Conservation (phyloP, 2,888 invertebrate genomes). For the Epirrhoe tristata region DNA sequence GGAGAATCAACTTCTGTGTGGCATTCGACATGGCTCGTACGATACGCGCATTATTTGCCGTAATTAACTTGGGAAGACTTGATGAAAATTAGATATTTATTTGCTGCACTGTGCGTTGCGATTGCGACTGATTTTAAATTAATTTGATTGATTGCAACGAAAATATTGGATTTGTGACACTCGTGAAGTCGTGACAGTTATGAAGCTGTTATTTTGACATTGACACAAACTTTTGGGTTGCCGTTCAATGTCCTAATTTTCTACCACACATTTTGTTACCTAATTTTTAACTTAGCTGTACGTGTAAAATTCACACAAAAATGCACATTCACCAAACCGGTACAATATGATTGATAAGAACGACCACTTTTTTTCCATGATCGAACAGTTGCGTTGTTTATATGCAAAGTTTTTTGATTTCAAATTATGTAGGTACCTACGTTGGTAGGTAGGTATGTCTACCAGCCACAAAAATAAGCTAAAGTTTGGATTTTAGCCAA, state of each 20-base stretch:
- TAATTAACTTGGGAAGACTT: constrained; percentile 2
- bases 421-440: no score
- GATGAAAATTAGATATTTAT: constrained; percentile 8
- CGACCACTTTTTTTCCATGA: no score
- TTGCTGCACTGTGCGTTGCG: constrained; percentile 23
- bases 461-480: no score
- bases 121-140: neutral
- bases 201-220: neutral
- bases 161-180: neutral
- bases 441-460: no score
- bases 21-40: constrained; percentile 68
- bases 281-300: no score
- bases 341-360: no score
- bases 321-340: no score
- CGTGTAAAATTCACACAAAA: no score
- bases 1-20: constrained; percentile 52
- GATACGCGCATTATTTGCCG: constrained; percentile 56
- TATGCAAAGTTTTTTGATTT: no score
- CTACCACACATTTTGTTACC: neutral
- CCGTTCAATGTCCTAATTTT: neutral
- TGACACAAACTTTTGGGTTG: neutral
- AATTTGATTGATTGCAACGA: no score
- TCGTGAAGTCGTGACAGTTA: neutral
- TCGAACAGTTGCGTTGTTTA: no score
- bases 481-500: no score